phyloP scores from a whole-genome alignment of 2,113 vertebrate species.

The Fregata magnificens region DNA sequence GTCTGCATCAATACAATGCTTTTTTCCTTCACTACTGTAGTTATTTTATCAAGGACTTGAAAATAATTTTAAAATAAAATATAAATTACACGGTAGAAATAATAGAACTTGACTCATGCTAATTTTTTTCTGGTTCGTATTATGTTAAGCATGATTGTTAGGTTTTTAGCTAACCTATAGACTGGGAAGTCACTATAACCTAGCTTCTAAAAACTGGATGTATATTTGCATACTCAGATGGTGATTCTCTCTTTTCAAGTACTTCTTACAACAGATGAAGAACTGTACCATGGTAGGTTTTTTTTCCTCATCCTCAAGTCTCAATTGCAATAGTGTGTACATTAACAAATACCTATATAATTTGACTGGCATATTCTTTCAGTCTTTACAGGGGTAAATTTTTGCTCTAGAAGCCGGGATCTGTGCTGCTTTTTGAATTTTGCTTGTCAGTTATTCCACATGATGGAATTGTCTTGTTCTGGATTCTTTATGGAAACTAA shows the following conservation, averaged over 20 bases:
- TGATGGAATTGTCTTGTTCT: not conserved
- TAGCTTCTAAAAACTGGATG: not conserved
- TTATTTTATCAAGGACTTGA: not conserved
- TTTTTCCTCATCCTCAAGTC: not conserved
- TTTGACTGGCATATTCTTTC: not conserved
- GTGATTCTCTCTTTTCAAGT: not conserved
- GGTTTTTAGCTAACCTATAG: not conserved
- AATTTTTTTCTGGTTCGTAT: not conserved
- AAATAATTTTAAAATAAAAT: not conserved
- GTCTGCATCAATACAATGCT: not conserved
- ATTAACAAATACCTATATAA: not conserved
- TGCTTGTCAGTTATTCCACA: not conserved
- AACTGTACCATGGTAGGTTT: not conserved
- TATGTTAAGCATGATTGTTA: not conserved
- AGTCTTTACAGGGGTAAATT: not conserved
- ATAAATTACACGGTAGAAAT: not conserved
- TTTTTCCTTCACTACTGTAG: not conserved
- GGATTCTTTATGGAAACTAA: not conserved
- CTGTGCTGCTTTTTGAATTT: not conserved
- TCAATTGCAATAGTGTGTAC: not conserved
- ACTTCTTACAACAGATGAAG: not conserved
- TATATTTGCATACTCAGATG: not conserved
- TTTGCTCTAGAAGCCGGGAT: not conserved
- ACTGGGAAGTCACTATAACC: not conserved
- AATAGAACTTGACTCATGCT: not conserved